Conservation (phyloP, 2,888 invertebrate genomes). For the Ceratothoa steindachneri region DNA sequence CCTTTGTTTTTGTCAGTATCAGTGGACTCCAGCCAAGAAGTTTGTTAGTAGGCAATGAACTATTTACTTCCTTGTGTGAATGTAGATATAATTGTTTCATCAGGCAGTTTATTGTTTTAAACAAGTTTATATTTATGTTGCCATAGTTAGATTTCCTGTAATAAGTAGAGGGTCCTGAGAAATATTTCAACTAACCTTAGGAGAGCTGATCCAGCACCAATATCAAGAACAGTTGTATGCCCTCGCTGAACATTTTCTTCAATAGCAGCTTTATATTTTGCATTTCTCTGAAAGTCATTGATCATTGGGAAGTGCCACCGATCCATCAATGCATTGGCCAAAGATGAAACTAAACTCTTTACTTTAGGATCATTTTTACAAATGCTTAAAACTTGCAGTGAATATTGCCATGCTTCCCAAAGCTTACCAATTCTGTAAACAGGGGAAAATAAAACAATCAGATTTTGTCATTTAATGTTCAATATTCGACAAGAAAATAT, state of each 20-base stretch:
- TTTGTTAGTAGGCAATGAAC: too few relatives aligned
- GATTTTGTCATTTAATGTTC: neutral
- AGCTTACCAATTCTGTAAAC: neutral
- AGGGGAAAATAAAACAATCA: neutral
- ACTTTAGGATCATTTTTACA: slow-evolving; percentile 3
- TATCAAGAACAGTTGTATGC: slow-evolving; percentile 63
- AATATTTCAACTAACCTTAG: slow-evolving; percentile 58
- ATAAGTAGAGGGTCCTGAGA: too few relatives aligned
- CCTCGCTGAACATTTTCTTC: slow-evolving; percentile 50
- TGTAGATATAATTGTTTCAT: too few relatives aligned
- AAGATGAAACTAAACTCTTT: neutral
- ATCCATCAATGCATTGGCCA: slow-evolving; percentile 39
- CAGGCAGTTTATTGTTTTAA: too few relatives aligned
- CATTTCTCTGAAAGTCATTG: slow-evolving; percentile 68
- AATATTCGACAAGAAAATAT: too few relatives aligned
- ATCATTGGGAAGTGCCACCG: slow-evolving; percentile 77
- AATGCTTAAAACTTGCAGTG: neutral
- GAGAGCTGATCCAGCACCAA: slow-evolving; percentile 73
- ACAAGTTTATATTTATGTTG: too few relatives aligned
- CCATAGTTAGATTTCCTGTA: too few relatives aligned
- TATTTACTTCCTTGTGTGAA: too few relatives aligned
- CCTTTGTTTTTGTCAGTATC: too few relatives aligned
- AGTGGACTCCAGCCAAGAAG: too few relatives aligned
- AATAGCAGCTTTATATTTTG: slow-evolving; percentile 64
- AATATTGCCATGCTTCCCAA: neutral